These are phyloP conservation scores for Epizoanthus fatuus DNA, from an alignment of 92 coral and sea anemone species.

Conservation along the genomic window DNA sequence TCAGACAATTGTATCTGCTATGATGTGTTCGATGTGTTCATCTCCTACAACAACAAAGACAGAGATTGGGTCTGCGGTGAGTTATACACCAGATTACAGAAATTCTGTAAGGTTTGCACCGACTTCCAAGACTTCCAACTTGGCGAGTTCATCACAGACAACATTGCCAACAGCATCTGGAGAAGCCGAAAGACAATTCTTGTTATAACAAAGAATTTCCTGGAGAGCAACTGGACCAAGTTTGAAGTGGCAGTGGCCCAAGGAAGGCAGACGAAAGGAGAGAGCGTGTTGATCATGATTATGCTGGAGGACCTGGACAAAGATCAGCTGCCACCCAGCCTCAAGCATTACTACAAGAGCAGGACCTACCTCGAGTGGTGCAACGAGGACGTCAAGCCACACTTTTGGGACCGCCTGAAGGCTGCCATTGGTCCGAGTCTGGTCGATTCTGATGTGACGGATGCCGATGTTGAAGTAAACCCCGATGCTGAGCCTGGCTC, in stretches of 20 bases:
- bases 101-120: constrained; percentile 57
- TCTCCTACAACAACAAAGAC: constrained; percentile 68
- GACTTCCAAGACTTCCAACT: constrained; percentile 66
- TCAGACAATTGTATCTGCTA: constrained; percentile 15
- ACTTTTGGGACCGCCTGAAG: constrained; percentile 71
- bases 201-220: constrained; percentile 65
- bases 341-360: constrained; percentile 64
- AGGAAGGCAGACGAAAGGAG: constrained; percentile 57
- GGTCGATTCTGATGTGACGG: not conserved
- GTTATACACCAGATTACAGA: constrained; percentile 42
- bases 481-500: not conserved
- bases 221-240: constrained; percentile 65
- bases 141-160: constrained; percentile 59
- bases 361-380: constrained; percentile 72
- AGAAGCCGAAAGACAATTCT: constrained; percentile 70
- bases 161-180: constrained; percentile 65
- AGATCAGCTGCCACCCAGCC: constrained; percentile 54
- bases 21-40: constrained; percentile 65
- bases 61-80: constrained; percentile 59
- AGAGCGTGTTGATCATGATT: constrained; percentile 63
- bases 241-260: constrained; percentile 76
- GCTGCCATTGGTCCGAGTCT: constrained; percentile 66
- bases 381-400: constrained; percentile 65
- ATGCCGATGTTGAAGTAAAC: not conserved
- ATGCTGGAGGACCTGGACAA: constrained; percentile 52